Evolutionary conservation across 2,113 vertebrate species (phyloP).

Genomic region (Eudyptes chrysolophus): DNA sequence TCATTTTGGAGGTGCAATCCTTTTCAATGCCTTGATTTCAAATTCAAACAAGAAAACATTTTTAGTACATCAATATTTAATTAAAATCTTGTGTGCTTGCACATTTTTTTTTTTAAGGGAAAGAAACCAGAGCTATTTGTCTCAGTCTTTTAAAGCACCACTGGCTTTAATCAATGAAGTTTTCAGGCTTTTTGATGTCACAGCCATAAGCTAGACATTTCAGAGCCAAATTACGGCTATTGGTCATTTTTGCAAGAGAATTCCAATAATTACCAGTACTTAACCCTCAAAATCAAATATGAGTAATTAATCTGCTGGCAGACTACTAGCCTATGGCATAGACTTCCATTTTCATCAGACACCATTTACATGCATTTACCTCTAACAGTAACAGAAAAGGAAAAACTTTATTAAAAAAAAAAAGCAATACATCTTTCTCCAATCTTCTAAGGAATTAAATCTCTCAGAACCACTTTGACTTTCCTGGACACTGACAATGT

Average conservation of each 20-base stretch:
- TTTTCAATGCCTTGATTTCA: background rate
- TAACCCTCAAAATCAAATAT: background rate
- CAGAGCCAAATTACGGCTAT: background rate
- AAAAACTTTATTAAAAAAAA: background rate
- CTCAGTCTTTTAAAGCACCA: background rate
- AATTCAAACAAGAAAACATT: background rate
- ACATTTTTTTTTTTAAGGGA: background rate
- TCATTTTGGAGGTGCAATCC: background rate
- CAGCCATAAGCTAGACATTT: background rate
- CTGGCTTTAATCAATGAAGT: background rate
- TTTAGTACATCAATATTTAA: background rate
- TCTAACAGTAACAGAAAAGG: background rate
- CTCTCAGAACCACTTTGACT: background rate
- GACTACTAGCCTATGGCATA: background rate
- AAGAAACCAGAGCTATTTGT: background rate
- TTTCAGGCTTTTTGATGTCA: background rate
- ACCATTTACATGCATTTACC: background rate
- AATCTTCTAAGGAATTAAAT: background rate
- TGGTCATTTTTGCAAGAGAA: background rate
- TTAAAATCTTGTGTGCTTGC: background rate
- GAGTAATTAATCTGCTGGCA: background rate
- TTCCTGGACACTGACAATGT: background rate
- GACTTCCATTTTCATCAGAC: background rate
- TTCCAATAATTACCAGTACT: background rate
- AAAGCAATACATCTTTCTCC: background rate